Base-by-base conservation (phyloP, 2,113 vertebrate species). In the Ellobius talpinus region DNA sequence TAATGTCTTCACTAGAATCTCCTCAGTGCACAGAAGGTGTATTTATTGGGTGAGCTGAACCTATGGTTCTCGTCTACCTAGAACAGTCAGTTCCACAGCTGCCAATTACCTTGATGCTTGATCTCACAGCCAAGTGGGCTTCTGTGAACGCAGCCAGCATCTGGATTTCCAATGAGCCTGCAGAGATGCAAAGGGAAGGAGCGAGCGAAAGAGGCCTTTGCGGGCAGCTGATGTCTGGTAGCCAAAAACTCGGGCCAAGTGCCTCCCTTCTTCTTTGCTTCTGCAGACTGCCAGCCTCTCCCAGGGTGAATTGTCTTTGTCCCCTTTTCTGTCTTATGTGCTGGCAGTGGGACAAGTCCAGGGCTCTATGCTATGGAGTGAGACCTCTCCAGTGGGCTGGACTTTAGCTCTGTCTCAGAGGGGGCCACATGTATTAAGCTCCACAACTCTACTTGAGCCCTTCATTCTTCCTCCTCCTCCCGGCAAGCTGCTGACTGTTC, bases 61-160 rank as follows among this genome's bases (percentile, higher is more conserved):
- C 92, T 93, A 90, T 39, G 89, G 66, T 92, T 52, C 50, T 26
- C 6, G 1, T 88, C 4, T 95, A 55, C 97, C 81, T 94, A 68
- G 94, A 97, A 82, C 81, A 94, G 84, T 86, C 92, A 91, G 55
- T 97, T 86, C 93, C 12, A 47, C 88, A 77, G 93, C 88, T 82
- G 74, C 74, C 95, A 97, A 97, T 97, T 95, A 95, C 81, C 81
- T 82, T 87, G 90, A 92, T 97, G 92, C 77, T 95, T 93, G 92
- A 92, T 96, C 86, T 93, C 52, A 79, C 76, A 92, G 94, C 88
- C 55, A 86, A 96, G 93, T 84, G 90, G 92, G 82, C 66, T 82
- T 42, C 72, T 90, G 58, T 88, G 61, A 93, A 91, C 24, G 81
- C 74, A 95, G 92, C 87, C 92, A 92, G 84, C 89, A 87, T 89